Evolutionary conservation across 37 sponge, comb jelly and placozoan species (phyloP), one percentile per base, ranked within the genome.

Genomic region (Lycopodina hypogea): DNA sequence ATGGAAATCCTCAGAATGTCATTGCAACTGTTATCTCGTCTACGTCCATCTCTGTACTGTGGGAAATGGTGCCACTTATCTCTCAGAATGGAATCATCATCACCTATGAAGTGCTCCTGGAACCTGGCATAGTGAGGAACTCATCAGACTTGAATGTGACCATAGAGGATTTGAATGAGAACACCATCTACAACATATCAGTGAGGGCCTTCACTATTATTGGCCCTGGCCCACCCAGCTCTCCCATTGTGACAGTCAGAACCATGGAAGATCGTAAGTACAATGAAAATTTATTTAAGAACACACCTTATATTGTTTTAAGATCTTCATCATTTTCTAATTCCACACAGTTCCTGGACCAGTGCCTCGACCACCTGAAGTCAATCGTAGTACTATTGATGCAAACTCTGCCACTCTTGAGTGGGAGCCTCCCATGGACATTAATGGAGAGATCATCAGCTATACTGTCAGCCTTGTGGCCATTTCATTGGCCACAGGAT

Each of bases 1-100:
- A 1, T 26, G 77, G 32, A 0, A 23, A 1, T 32, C 77, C 77
- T 2, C 65, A 77, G 65, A 77, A 63, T 41, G 77, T 77, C n/a
- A 29, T 32, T 41, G 50, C 77, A 35, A 38, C 37, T 7, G 48
- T 37, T 30, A 8, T 42, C 11, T 77, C 77, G 0, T 62, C 77
- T n/a, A 77, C 65, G 15, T 62, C 11, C 21, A 60, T 83, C 45
- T 22, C 28, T 35, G 77, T 83, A 14, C 28, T n/a, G 0, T 83
- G 84, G 84, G 69, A 74, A 7, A 51, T 4, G 17, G 77, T 76
- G n/a, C 69, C 68, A 15, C 12, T 4, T 23, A 40, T 40, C 3
- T 42, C 42, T 45, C 53, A 57, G 40, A 83, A 83, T 83, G 84
- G 84, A 40, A 66, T 77, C 60, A 83, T 83, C 75, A 83, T n/a